These are phyloP conservation scores for Phrynocephalus forsythii DNA, from an alignment of 2,797 vertebrate species.

Conservation along the genomic window DNA sequence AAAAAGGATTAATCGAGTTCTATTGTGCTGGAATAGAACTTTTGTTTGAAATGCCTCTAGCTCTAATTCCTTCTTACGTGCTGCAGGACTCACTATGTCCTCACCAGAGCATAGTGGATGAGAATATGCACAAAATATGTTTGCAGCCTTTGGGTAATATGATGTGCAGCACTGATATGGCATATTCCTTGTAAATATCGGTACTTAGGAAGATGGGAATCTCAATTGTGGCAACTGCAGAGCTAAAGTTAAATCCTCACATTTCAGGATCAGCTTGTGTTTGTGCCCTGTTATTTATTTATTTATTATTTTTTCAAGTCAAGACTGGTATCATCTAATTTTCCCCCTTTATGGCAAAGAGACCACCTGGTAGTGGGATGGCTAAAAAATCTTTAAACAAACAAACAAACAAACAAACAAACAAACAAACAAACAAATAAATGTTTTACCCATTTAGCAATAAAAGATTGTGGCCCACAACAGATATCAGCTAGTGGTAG, in stretches of 20 bases:
- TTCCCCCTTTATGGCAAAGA: too few relatives aligned
- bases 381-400: too few relatives aligned
- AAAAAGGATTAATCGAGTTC: not conserved
- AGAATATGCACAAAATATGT: not conserved
- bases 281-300: not conserved
- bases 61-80: not conserved
- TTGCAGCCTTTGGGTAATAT: not conserved
- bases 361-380: too few relatives aligned
- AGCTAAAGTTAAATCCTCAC: not conserved
- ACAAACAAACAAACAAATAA: too few relatives aligned
- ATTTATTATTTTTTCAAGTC: not conserved
- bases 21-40: not conserved
- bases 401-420: too few relatives aligned
- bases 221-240: not conserved
- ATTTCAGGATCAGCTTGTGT: not conserved
- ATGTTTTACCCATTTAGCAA: not conserved
- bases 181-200: not conserved
- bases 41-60: constrained; percentile 16
- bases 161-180: not conserved
- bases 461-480: not conserved
- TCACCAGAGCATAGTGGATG: too few relatives aligned
- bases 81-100: not conserved
- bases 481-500: not conserved
- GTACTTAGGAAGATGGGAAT: not conserved
- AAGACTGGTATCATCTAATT: not conserved